These are phyloP conservation scores for Oophaga pumilio DNA, from an alignment of 2,113 vertebrate genomes.

Conservation along the genomic window DNA sequence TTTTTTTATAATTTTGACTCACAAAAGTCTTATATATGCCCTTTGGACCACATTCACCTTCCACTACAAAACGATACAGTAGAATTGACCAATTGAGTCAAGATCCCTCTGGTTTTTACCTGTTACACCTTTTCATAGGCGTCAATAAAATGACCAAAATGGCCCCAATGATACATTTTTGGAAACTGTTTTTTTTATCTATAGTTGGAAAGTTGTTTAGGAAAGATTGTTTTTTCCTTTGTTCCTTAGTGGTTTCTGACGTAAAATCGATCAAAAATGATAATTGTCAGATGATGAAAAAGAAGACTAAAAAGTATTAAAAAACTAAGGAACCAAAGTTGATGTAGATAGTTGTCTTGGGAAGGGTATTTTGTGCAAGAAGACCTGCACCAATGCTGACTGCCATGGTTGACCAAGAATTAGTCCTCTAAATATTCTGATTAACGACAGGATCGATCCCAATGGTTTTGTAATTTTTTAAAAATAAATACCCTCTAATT, in stretches of 20 bases:
- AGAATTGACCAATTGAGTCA: not conserved
- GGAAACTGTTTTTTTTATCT: too few relatives aligned
- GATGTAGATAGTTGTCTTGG: too few relatives aligned
- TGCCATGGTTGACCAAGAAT: not conserved
- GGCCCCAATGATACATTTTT: not conserved
- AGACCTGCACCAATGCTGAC: not conserved
- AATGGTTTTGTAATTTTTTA: not conserved
- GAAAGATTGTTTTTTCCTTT: not conserved
- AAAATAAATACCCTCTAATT: not conserved
- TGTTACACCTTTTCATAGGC: not conserved
- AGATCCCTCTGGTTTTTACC: not conserved
- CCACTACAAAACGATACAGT: not conserved
- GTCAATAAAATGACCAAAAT: not conserved
- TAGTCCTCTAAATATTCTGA: not conserved
- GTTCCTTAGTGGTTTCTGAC: not conserved
- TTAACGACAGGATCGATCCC: too few relatives aligned
- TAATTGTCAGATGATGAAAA: not conserved
- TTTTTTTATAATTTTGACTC: too few relatives aligned
- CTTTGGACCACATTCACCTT: not conserved
- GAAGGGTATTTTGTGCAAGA: too few relatives aligned
- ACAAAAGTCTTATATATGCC: not conserved
- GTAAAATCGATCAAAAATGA: not conserved
- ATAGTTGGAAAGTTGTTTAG: too few relatives aligned
- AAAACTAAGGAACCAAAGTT: too few relatives aligned
- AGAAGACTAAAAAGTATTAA: too few relatives aligned